Conservation (phyloP, 2,113 vertebrate genomes). For the Myrmecophaga tridactyla region DNA sequence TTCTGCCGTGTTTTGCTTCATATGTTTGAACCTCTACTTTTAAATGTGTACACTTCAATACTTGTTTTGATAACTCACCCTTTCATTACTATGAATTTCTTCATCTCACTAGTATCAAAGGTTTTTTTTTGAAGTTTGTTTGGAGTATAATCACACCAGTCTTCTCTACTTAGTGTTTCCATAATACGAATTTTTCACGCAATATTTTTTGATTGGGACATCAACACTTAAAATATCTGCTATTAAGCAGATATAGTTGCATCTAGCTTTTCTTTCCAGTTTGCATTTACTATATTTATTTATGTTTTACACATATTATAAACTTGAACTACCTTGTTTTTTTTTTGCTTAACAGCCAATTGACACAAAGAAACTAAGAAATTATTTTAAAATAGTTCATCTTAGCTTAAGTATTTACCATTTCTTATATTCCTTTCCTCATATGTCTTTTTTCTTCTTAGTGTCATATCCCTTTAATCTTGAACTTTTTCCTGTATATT, state of each 20-base stretch:
- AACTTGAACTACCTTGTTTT: no score
- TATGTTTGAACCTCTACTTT: not conserved
- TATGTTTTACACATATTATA: not conserved
- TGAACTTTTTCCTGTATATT: no score
- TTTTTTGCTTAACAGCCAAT: no score
- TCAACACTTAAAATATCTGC: not conserved
- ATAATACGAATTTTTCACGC: no score
- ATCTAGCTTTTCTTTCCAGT: not conserved
- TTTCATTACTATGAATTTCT: not conserved
- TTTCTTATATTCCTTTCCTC: no score
- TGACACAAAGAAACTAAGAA: no score
- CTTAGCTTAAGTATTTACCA: no score
- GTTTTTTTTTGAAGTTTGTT: not conserved
- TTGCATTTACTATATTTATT: not conserved
- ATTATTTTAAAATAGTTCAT: no score
- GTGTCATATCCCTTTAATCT: no score
- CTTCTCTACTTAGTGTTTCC: not conserved
- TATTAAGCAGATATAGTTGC: not conserved
- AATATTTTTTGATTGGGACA: not conserved
- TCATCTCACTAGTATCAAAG: not conserved
- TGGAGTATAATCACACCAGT: not conserved
- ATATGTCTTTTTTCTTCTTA: no score
- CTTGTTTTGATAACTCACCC: not conserved
- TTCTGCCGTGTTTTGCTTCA: not conserved
- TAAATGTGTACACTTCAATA: not conserved